A percentile compares a stretch with the other conserved stretches of the same genome.
These are phyloP conservation scores for Maylandia zebra DNA, from an alignment of 2,113 vertebrate genomes.

Conservation along the genomic window DNA sequence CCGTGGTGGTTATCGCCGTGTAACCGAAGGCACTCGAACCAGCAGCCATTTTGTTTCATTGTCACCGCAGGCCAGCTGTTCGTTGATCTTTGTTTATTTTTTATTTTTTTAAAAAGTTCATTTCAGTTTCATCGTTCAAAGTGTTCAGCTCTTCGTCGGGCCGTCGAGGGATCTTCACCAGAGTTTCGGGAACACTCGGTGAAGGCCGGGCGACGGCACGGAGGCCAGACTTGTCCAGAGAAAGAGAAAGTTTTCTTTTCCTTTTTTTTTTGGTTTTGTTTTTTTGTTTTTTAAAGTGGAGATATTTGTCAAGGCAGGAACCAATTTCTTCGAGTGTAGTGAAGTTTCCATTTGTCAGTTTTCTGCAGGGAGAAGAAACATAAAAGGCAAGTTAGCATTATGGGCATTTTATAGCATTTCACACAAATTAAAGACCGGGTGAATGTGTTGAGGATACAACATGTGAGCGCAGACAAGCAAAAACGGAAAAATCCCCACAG, in stretches of 20 bases:
- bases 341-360: slow-evolving; percentile 35
- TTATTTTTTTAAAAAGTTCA: not conserved
- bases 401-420: not conserved
- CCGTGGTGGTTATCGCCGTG: slow-evolving; percentile 16
- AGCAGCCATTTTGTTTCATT: slow-evolving; percentile 59
- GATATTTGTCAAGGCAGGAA: not conserved
- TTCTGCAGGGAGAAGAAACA: slow-evolving; percentile 42
- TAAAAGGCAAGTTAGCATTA: not conserved
- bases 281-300: not conserved
- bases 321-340: not conserved
- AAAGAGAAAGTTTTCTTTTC: not conserved
- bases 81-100: not conserved
- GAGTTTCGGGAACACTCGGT: slow-evolving; percentile 17
- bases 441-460: not conserved
- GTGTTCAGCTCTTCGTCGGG: slow-evolving; percentile 13
- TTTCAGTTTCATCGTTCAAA: not conserved
- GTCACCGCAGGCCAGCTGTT: slow-evolving; percentile 62
- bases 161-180: not conserved
- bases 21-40: slow-evolving; percentile 42
- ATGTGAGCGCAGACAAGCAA: slow-evolving; percentile 1
- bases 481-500: slow-evolving; percentile 28
- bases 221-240: slow-evolving; percentile 21
- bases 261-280: not conserved
- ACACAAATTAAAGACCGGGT: not conserved
- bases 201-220: not conserved